Conservation (phyloP, 2,113 vertebrate genomes). For the Eublepharis macularius region DNA sequence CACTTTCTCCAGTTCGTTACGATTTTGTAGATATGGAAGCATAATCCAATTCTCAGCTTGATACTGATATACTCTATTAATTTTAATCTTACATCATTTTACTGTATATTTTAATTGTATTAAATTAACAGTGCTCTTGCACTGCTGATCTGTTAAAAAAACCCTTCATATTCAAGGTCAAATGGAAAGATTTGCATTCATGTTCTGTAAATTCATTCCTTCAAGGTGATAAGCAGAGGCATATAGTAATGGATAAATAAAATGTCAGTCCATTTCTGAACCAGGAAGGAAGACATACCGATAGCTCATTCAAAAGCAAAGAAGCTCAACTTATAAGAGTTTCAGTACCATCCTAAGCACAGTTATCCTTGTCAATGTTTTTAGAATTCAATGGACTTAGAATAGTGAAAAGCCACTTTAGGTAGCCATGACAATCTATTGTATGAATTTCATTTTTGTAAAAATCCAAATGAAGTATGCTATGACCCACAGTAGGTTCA, state of each 20-base stretch:
- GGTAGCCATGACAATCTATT: neutral
- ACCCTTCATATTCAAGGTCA: neutral
- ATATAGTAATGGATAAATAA: neutral
- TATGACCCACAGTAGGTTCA: neutral
- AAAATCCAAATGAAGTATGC: neutral
- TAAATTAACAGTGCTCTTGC: slow-evolving; percentile 36
- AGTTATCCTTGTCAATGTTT: no score
- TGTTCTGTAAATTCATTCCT: slow-evolving; percentile 20
- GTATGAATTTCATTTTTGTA: neutral
- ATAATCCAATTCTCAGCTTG: slow-evolving; percentile 18
- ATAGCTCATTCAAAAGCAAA: neutral
- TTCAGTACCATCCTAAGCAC: no score
- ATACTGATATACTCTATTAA: slow-evolving; percentile 23
- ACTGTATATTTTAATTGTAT: slow-evolving; percentile 11
- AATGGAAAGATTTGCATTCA: slow-evolving; percentile 28
- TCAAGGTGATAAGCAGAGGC: neutral
- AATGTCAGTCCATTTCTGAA: neutral
- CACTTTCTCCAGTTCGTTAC: neutral
- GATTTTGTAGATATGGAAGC: slow-evolving; percentile 28
- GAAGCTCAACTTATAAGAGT: neutral
- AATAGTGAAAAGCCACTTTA: no score
- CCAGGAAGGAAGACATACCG: neutral
- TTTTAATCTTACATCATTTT: slow-evolving; percentile 38
- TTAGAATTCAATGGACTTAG: no score
- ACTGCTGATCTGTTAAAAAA: slow-evolving; percentile 21